phyloP scores from a whole-genome alignment of 2,888 invertebrate species.

The Sesia apiformis region DNA sequence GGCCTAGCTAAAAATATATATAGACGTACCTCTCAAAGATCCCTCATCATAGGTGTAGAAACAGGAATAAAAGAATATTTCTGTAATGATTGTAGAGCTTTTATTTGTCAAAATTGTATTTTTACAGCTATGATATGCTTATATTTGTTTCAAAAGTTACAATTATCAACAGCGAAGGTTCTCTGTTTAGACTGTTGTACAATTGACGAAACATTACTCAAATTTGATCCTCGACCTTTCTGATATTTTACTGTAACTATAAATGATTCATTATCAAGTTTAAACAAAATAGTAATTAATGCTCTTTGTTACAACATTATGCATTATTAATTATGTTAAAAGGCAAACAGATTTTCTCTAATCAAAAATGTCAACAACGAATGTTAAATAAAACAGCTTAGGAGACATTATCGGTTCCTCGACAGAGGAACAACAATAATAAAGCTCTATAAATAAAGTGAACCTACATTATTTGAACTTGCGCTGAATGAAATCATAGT shows the following conservation, averaged over 20 bases:
- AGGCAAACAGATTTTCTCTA: constrained; percentile 71
- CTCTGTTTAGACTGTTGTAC: constrained; percentile 53
- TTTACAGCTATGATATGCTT: constrained; percentile 96
- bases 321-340: constrained; percentile 65
- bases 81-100: constrained; percentile 78
- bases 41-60: constrained; percentile 8
- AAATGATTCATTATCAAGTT: constrained; percentile 19
- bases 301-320: constrained; percentile 63
- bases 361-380: constrained; percentile 72
- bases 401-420: constrained; percentile 39
- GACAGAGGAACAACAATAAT: constrained; percentile 41
- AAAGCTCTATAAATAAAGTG: constrained; percentile 68
- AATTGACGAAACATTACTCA: constrained; percentile 67
- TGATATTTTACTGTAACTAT: constrained; percentile 56
- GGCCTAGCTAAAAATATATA: too few relatives aligned
- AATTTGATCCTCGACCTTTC: constrained; percentile 48
- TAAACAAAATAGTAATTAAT: constrained; percentile 55
- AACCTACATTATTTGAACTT: constrained; percentile 72
- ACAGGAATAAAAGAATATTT: constrained; percentile 43
- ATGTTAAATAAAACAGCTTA: constrained; percentile 71
- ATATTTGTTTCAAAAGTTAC: constrained; percentile 82
- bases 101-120: constrained; percentile 88
- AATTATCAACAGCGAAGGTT: constrained; percentile 75
- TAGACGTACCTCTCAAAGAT: constrained; percentile 19
- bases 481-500: constrained; percentile 56